Evolutionary conservation across 2,888 invertebrate species (phyloP), one percentile per base, ranked within the genome.

Genomic region (Diarsia brunnea): DNA sequence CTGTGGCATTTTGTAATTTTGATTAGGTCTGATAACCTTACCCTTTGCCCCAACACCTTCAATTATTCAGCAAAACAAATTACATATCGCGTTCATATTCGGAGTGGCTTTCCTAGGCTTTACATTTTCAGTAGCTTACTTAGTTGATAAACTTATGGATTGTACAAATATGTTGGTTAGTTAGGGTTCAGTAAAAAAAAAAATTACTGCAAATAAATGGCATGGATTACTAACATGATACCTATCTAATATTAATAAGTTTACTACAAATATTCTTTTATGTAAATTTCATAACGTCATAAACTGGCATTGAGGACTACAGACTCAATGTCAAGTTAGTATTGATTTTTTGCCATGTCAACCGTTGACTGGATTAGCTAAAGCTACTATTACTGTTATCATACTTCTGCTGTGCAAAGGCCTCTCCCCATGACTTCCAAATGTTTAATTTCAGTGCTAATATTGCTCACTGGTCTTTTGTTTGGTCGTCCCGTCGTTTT

Each of bases 1-100:
- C 16, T 49, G 77, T n/a, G 69, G 64, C 77, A 73, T 73, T 78
- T 71, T 86, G 81, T 71, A 87, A 79, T 76, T 87, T 87, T 86
- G 51, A 87, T 87, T 69, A 76, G 68, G 65, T 55, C 65, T 72
- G 63, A 75, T 72, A 78, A 86, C 76, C 75, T 75, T 47, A 69
- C 75, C 71, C 66, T 85, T 75, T 85, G 61, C 55, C 69, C 71
- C 63, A 65, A 82, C 70, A 69, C 75, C 31, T 63, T 82, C 53
- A 71, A 81, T 84, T 81, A 82, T 82, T 82, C 82, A 82, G 58
- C 47, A 68, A 70, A 70, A 79, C 47, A 60, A 71, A 83, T 78
- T 78, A 78, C 68, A 78, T 66, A 69, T 55, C 31, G 49, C 63
- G 63, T 60, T 51, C 53, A 70, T 67, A 73, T 70, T 73, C 21